phyloP scores from a whole-genome alignment of 1,140 invertebrate genomes.

The Cotesia glomerata region DNA sequence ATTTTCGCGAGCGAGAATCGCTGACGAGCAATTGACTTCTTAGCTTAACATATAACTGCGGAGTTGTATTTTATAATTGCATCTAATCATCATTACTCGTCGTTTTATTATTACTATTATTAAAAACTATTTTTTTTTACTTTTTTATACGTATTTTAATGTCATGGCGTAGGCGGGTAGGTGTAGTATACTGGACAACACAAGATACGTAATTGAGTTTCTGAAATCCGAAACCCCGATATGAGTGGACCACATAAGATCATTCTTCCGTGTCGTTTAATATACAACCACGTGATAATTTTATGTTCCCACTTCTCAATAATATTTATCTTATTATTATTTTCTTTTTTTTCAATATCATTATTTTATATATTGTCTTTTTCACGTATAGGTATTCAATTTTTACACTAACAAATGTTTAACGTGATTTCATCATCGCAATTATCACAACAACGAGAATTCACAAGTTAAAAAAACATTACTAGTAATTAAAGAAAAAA shows the following conservation, averaged over 20 bases:
- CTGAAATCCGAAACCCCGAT: slow-evolving; percentile 11
- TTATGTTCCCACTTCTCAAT: background rate
- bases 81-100: slow-evolving; percentile 11
- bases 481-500: too few relatives aligned
- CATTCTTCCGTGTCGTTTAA: slow-evolving; percentile 40
- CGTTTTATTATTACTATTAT: background rate
- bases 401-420: too few relatives aligned
- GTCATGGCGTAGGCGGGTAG: too few relatives aligned
- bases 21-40: slow-evolving; percentile 12
- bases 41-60: background rate
- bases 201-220: background rate
- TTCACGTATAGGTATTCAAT: too few relatives aligned
- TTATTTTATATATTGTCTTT: slow-evolving; percentile 4
- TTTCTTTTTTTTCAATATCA: background rate
- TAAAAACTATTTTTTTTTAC: background rate
- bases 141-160: background rate
- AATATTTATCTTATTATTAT: too few relatives aligned
- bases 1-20: background rate
- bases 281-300: slow-evolving; percentile 17
- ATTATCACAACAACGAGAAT: too few relatives aligned
- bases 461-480: too few relatives aligned
- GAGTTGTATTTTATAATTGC: background rate
- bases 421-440: too few relatives aligned
- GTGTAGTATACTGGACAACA: too few relatives aligned
- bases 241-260: slow-evolving; percentile 35